Conservation (phyloP, 2,113 vertebrate genomes). For the Hippocampus abdominalis region DNA sequence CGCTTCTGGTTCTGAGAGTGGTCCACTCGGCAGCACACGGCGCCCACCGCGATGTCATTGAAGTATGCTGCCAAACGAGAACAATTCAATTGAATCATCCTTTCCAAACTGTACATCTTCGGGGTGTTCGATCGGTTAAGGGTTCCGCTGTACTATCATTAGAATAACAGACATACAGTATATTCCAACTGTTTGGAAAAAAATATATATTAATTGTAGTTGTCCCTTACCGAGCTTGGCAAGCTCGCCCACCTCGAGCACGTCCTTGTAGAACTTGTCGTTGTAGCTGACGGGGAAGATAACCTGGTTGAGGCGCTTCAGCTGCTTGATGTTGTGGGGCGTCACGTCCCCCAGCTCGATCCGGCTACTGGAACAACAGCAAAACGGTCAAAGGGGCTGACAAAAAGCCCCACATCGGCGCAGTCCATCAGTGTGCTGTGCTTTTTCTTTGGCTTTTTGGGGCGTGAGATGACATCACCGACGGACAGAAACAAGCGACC, state of each 20-base stretch:
- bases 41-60: constrained; percentile 98
- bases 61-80: constrained; percentile 84
- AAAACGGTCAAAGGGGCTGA: constrained; percentile 79
- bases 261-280: constrained; percentile 99
- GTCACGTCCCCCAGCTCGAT: constrained; percentile 99
- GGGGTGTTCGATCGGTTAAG: too few species aligned
- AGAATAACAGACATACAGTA: too few species aligned
- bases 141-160: too few species aligned
- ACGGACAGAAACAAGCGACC: neutral
- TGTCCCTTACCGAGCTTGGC: constrained; percentile 88
- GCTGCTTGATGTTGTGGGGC: constrained; percentile 99
- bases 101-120: neutral
- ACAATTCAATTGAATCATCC: neutral
- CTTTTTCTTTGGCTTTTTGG: neutral
- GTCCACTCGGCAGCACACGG: constrained; percentile 98
- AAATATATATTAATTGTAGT: neutral
- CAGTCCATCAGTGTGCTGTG: neutral
- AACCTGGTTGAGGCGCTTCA: constrained; percentile 98
- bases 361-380: constrained; percentile 99
- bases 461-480: neutral
- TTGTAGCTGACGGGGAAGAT: constrained; percentile 99
- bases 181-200: neutral
- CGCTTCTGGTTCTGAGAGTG: constrained; percentile 99
- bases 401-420: neutral
- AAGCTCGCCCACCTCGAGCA: constrained; percentile 96